Evolutionary conservation across 2,888 invertebrate genomes (phyloP).

Genomic region (Coenonympha arcania): DNA sequence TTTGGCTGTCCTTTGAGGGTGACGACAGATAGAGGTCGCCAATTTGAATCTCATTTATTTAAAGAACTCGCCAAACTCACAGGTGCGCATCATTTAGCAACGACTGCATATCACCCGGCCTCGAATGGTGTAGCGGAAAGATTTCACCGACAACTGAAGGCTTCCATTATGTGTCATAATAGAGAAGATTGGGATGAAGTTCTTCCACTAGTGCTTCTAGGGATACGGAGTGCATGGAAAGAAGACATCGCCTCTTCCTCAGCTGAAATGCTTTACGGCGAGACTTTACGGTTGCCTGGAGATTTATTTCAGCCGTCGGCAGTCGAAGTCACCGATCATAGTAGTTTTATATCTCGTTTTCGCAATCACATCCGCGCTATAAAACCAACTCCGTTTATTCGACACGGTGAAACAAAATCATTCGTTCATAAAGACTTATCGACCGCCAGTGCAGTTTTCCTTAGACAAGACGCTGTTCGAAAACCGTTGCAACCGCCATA

Average conservation of each 20-base stretch:
- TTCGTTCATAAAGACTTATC: neutral
- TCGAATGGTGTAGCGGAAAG: neutral
- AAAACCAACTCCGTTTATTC: neutral
- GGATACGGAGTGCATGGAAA: neutral
- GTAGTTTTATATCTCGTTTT: neutral
- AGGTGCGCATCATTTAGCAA: neutral
- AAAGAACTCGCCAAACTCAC: constrained; percentile 23
- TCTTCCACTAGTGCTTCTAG: neutral
- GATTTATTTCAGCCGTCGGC: neutral
- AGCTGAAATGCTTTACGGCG: constrained; percentile 1
- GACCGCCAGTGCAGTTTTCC: neutral
- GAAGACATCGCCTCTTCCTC: neutral
- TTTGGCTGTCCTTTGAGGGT: constrained; percentile 40
- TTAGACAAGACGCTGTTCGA: neutral
- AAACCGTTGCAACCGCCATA: neutral
- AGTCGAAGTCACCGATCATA: neutral
- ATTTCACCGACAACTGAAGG: neutral
- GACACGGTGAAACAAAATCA: neutral
- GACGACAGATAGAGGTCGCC: constrained; percentile 11
- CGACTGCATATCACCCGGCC: neutral
- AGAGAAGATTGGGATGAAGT: neutral
- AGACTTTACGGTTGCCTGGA: neutral
- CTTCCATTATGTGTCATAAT: neutral
- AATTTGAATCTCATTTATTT: constrained; percentile 20
- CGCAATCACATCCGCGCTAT: neutral